Evolutionary conservation across 2,797 vertebrate species (phyloP).

Genomic region (Pelodytes ibericus): DNA sequence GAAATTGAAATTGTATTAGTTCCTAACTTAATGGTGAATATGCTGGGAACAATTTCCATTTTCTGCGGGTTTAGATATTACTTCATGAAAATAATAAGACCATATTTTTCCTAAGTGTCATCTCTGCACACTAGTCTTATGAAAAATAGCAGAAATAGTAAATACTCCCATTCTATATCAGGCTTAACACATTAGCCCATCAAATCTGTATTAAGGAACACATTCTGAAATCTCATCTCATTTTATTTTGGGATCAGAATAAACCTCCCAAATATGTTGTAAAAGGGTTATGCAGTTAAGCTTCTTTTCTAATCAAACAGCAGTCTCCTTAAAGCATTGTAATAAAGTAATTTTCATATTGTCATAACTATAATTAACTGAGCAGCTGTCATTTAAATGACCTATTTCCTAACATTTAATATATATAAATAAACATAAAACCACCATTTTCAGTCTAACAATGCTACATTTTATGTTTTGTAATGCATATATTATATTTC

Average conservation of each 20-base stretch:
- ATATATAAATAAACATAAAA: neutral
- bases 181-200: neutral
- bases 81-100: neutral
- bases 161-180: neutral
- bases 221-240: neutral
- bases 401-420: neutral
- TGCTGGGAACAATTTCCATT: conserved; percentile 3
- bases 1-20: conserved; percentile 7
- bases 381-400: neutral
- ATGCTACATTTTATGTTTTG: no score
- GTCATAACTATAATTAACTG: neutral
- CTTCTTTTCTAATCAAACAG: neutral
- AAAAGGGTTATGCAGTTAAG: neutral
- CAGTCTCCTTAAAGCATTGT: neutral
- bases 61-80: neutral
- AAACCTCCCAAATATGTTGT: neutral
- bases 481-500: no score
- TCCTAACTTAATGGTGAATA: neutral
- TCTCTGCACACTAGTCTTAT: neutral
- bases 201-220: neutral
- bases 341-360: neutral
- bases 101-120: neutral
- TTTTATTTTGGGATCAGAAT: neutral
- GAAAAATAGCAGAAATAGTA: neutral
- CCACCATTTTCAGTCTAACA: no score